Conservation (phyloP, 2,888 invertebrate genomes). For the Tineola bisselliella region DNA sequence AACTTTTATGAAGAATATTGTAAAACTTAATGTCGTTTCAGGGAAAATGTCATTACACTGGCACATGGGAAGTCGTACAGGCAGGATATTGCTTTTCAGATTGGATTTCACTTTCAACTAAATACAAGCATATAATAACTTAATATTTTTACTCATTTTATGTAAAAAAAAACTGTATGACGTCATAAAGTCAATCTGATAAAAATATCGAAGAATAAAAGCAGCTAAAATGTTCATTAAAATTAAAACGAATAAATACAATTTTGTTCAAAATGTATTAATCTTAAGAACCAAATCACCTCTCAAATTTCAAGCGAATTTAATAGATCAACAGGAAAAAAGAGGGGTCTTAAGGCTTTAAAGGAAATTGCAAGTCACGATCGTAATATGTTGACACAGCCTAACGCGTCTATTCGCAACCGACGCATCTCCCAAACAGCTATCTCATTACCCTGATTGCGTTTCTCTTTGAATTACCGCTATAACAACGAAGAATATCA, state of each 20-base stretch:
- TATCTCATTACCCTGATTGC: conserved; percentile 2
- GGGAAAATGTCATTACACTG: background rate
- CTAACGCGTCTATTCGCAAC: background rate
- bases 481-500: background rate
- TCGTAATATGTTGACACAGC: conserved; percentile 5
- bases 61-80: background rate
- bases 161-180: too few species aligned
- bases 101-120: background rate
- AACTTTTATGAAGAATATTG: background rate
- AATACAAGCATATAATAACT: background rate
- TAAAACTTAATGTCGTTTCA: conserved; percentile 4
- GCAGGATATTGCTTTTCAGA: background rate
- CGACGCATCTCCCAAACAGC: background rate
- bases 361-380: conserved; percentile 1
- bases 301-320: background rate
- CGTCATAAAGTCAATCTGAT: too few species aligned
- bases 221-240: too few species aligned
- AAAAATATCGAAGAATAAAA: too few species aligned
- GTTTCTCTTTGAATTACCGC: conserved; percentile 1
- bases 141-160: too few species aligned
- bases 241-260: too few species aligned
- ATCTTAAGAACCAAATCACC: background rate
- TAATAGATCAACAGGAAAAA: background rate
- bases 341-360: background rate
- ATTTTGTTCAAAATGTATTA: too few species aligned